Conservation (phyloP, 2,888 invertebrate species). For the Anoncus sp. region DNA sequence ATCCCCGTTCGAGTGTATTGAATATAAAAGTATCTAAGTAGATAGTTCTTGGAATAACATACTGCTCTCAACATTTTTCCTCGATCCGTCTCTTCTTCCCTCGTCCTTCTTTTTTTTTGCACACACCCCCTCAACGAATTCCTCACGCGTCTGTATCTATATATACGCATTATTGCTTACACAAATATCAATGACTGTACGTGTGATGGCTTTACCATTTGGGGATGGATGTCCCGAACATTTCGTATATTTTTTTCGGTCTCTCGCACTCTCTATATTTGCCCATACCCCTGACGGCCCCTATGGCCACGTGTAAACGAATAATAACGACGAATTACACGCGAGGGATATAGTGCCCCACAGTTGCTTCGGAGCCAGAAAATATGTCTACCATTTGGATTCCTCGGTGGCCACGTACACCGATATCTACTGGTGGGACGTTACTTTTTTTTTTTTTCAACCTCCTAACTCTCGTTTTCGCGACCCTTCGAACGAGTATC, state of each 20-base stretch:
- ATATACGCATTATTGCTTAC: conserved; percentile 13
- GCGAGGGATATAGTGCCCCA: conserved; percentile 55
- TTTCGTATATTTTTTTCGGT: conserved; percentile 63
- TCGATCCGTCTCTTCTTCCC: conserved; percentile 33
- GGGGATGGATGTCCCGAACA: conserved; percentile 26
- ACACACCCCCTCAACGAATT: conserved; percentile 36
- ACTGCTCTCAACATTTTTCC: conserved; percentile 64
- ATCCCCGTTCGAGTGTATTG: conserved; percentile 79
- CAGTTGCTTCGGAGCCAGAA: conserved; percentile 63
- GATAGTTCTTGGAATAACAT: conserved; percentile 80
- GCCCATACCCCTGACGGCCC: background rate
- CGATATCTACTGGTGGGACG: conserved; percentile 15
- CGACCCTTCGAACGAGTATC: conserved; percentile 6
- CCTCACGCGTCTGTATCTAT: conserved; percentile 29
- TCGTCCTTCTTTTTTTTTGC: conserved; percentile 3
- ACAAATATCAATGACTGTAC: conserved; percentile 49
- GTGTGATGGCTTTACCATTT: conserved; percentile 26
- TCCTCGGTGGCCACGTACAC: conserved; percentile 55
- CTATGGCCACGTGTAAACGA: conserved; percentile 73
- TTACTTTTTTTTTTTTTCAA: conserved; percentile 25
- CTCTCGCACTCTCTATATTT: conserved; percentile 58
- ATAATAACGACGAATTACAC: conserved; percentile 80
- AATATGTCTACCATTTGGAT: conserved; percentile 73
- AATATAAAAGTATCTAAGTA: conserved; percentile 82
- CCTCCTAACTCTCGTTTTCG: conserved; percentile 27